Evolutionary conservation across 2,888 invertebrate species (phyloP), one percentile per base, ranked within the genome.

Genomic region (Busseola fusca): DNA sequence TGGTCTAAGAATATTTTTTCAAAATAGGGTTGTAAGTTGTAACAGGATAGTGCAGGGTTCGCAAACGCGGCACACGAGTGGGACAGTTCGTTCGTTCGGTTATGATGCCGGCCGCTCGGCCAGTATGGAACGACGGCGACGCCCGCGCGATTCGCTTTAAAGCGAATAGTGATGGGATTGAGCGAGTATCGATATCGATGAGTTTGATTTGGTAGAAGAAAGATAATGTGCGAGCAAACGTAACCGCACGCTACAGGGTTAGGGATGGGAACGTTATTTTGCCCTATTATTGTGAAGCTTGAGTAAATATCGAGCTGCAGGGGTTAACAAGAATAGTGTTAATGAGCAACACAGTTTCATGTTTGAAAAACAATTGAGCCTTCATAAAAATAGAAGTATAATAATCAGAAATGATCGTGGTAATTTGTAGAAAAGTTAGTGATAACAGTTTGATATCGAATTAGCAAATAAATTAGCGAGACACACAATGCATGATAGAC

Each of bases 1-100:
- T 21, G 64, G n/a, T 62, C 2, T 37, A 25, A 40, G 14, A 63
- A 48, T 76, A 27, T 64, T 73, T 75, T 76, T 73, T 78, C 56
- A 25, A 50, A 69, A 68, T 75, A 82, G 76, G 86, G 85, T 83
- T 82, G 85, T 85, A 88, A 88, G 86, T 83, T 82, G 85, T 85
- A 88, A 88, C 86, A 83, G 80, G 82, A 84, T 86, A 81, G 85
- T 87, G 88, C 88, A 87, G 88, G 87, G 88, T 91, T 92, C 91
- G 92, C 91, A 92, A 92, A 94, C 93, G 92, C 94, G 91, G 89
- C 91, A 93, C 92, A 92, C 90, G 89, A 84, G 87, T 84, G 87
- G 84, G 86, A 84, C 89, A 87, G 91, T 90, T 95, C 95, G 95
- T 95, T 95, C 95, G 95, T 95, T 95, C 95, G 95, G 89, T 90